A percentile compares a stretch with the other conserved stretches of the same genome.
Evolutionary conservation across 1,140 invertebrate species (phyloP).

Genomic region (Hylyphantes graminicola): DNA sequence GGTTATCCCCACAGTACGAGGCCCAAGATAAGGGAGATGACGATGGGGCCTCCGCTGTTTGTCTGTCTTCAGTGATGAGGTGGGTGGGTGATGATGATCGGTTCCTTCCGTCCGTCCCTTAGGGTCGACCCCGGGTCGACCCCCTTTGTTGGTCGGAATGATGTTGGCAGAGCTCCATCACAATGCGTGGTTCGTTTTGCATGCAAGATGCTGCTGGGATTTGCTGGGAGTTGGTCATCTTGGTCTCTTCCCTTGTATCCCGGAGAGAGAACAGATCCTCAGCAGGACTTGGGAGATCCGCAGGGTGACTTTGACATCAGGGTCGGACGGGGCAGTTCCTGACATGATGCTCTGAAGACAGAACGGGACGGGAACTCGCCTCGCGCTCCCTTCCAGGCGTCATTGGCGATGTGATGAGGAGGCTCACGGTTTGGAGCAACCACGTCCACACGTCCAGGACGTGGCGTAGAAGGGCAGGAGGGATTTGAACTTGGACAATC

Average conservation of each 20-base stretch:
- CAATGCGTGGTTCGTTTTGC: conserved; percentile 95
- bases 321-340: too few relatives aligned
- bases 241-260: conserved; percentile 93
- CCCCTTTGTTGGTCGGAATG: conserved; percentile 98
- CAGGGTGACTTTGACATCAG: too few relatives aligned
- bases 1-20: conserved; percentile 86
- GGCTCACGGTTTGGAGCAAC: conserved; percentile 87
- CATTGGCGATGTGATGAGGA: conserved; percentile 77
- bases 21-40: conserved; percentile 88
- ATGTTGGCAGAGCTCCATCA: conserved; percentile 91
- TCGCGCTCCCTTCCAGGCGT: conserved; percentile 86
- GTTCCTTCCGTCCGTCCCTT: conserved; percentile 94
- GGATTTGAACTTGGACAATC: conserved; percentile 89
- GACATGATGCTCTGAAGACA: too few relatives aligned
- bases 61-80: too few relatives aligned
- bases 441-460: conserved; percentile 88
- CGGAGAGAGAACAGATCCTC: conserved; percentile 88
- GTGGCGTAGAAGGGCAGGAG: conserved; percentile 95
- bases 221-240: conserved; percentile 95
- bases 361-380: conserved; percentile 88
- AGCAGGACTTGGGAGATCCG: conserved; percentile 83
- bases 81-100: conserved; percentile 94
- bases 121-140: conserved; percentile 93
- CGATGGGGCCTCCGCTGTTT: conserved; percentile 88
- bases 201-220: conserved; percentile 90